These are phyloP conservation scores for Drosophila tropicalis DNA, from an alignment of 1,140 invertebrate genomes.

Conservation along the genomic window DNA sequence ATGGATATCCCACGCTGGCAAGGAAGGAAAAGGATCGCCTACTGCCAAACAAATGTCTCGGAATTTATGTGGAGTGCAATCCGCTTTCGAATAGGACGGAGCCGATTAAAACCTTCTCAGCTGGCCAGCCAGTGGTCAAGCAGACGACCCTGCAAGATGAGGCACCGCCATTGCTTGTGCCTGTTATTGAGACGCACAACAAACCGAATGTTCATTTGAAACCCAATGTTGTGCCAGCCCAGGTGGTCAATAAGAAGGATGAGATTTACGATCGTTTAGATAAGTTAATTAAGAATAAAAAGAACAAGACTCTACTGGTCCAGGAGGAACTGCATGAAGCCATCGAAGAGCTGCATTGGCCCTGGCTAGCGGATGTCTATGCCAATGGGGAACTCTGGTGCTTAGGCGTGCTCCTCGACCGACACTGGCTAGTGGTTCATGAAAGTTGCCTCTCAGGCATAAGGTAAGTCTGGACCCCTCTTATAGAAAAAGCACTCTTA, in stretches of 20 bases:
- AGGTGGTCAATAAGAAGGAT: constrained; percentile 70
- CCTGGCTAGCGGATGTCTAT: constrained; percentile 89
- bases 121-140: constrained; percentile 42
- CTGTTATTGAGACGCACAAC: constrained; percentile 64
- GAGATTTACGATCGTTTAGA: constrained; percentile 70
- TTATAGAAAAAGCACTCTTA: too few species aligned
- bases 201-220: constrained; percentile 75
- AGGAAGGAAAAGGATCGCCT: constrained; percentile 46
- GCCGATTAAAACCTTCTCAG: constrained; percentile 70
- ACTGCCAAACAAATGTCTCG: constrained; percentile 50
- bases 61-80: constrained; percentile 76
- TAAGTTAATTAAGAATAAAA: constrained; percentile 63
- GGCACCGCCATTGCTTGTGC: constrained; percentile 30
- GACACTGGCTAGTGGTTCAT: constrained; percentile 86
- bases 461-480: constrained; percentile 82
- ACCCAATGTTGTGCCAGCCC: constrained; percentile 39
- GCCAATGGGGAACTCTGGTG: constrained; percentile 87
- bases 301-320: constrained; percentile 69
- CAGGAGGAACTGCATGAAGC: constrained; percentile 72
- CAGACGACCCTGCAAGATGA: constrained; percentile 19
- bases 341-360: constrained; percentile 82
- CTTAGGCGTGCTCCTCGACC: constrained; percentile 87
- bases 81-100: constrained; percentile 54
- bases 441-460: constrained; percentile 84
- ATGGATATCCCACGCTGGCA: background rate